Percentiles rank a stretch among this genome's conserved stretches.
Evolutionary conservation across 2,113 vertebrate genomes (phyloP).

Genomic region (Lipophrys pholis): DNA sequence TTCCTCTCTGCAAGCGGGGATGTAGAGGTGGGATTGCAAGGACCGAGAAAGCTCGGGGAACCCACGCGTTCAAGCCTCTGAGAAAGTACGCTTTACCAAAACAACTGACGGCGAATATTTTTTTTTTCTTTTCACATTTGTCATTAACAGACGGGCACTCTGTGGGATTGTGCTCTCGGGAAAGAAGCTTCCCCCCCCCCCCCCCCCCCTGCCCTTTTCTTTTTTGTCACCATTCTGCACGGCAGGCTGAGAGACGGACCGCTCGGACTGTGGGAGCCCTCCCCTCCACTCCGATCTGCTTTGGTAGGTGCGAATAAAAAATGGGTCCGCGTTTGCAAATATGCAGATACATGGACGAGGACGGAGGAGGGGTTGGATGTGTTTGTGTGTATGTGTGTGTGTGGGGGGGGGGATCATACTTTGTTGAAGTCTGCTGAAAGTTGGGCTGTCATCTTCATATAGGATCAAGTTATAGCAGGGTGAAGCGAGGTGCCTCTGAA

Average conservation of each 20-base stretch:
- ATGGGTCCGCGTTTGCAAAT: conserved; percentile 83
- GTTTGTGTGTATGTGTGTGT: neutral
- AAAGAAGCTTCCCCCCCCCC: conserved; percentile 62
- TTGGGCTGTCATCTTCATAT: conserved; percentile 84
- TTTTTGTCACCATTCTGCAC: conserved; percentile 81
- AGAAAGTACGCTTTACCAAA: conserved; percentile 83
- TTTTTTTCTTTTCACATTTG: conserved; percentile 62
- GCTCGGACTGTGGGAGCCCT: conserved; percentile 86
- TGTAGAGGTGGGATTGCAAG: conserved; percentile 92
- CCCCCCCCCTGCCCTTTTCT: conserved; percentile 44
- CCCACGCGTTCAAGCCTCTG: conserved; percentile 85
- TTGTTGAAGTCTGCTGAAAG: conserved; percentile 87
- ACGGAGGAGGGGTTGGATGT: conserved; percentile 61
- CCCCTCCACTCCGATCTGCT: conserved; percentile 83
- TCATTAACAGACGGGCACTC: conserved; percentile 65
- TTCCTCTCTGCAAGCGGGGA: conserved; percentile 88
- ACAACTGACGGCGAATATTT: conserved; percentile 69
- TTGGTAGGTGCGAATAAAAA: conserved; percentile 86
- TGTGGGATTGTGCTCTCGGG: conserved; percentile 71
- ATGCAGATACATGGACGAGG: conserved; percentile 81
- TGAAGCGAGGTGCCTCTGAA: conserved; percentile 55
- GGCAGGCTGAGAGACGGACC: conserved; percentile 82
- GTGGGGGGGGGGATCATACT: conserved; percentile 71
- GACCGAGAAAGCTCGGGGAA: conserved; percentile 85
- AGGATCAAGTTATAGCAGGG: conserved; percentile 78